Percentiles rank a stretch among this genome's conserved stretches.
phyloP scores from a whole-genome alignment of 2,797 vertebrate species.

The Lophotriccus pileatus region DNA sequence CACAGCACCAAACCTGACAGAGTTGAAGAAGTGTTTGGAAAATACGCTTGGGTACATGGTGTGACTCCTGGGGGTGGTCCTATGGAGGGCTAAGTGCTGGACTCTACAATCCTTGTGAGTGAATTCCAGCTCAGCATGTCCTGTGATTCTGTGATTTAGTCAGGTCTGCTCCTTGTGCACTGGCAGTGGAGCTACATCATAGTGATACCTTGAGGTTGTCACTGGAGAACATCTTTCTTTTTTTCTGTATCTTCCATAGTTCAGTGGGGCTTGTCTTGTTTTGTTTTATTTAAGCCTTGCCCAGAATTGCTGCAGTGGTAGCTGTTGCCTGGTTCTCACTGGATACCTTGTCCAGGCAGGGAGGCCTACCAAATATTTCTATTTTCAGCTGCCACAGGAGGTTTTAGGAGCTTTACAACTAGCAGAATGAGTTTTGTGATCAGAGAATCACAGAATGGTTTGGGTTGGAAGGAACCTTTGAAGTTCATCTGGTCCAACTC shows the following conservation, averaged over 20 bases:
- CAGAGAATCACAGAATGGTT: background rate
- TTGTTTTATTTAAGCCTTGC: background rate
- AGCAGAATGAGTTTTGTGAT: background rate
- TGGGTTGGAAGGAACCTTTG: background rate
- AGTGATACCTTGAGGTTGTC: background rate
- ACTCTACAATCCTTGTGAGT: background rate
- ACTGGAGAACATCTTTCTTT: background rate
- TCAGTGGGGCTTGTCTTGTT: background rate
- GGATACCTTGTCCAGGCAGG: background rate
- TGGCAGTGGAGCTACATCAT: background rate
- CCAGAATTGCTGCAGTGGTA: background rate
- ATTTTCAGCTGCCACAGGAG: background rate
- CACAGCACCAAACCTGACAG: background rate
- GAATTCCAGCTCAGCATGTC: background rate
- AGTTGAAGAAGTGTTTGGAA: background rate
- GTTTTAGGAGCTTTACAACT: background rate
- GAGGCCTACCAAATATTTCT: background rate
- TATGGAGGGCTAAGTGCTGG: background rate
- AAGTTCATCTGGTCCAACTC: background rate
- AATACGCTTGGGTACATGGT: background rate
- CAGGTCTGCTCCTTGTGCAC: background rate
- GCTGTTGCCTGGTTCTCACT: background rate
- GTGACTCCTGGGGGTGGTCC: background rate
- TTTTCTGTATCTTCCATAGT: fast-evolving
- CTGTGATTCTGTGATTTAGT: background rate